phyloP scores from a whole-genome alignment of 1,140 invertebrate species.

The Eumaeus atala region DNA sequence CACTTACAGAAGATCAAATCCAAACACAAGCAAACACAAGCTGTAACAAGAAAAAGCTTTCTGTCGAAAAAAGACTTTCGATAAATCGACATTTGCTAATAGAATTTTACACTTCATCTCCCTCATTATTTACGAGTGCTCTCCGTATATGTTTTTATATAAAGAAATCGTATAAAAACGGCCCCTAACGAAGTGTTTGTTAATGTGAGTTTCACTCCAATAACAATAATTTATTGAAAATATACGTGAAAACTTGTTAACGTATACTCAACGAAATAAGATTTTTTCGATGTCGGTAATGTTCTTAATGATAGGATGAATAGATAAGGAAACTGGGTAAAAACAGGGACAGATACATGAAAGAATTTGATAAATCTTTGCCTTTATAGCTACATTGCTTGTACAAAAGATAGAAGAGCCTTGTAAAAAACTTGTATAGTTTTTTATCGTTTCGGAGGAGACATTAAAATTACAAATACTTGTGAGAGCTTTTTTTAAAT shows the following conservation, averaged over 20 bases:
- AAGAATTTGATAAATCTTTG: background rate
- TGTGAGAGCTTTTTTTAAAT: too few relatives aligned
- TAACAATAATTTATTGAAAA: background rate
- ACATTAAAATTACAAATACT: too few relatives aligned
- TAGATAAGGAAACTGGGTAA: background rate
- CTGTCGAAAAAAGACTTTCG: slow-evolving; percentile 34
- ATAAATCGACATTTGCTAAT: slow-evolving; percentile 30
- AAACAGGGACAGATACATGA: background rate
- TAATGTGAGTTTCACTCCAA: background rate
- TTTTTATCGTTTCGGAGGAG: too few relatives aligned
- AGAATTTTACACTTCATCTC: slow-evolving; percentile 29
- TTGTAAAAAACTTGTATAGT: too few relatives aligned
- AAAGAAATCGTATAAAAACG: background rate
- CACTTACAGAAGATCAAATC: slow-evolving; percentile 55
- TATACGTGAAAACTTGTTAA: background rate
- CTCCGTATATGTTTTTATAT: slow-evolving; percentile 11
- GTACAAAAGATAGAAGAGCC: background rate
- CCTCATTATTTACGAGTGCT: slow-evolving; percentile 19
- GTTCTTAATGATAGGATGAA: background rate
- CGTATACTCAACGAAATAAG: background rate
- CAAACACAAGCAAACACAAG: slow-evolving; percentile 40
- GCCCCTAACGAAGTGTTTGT: background rate
- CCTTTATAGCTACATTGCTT: background rate
- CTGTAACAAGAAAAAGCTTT: too few relatives aligned
- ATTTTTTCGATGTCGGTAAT: background rate